phyloP scores from a whole-genome alignment of 1,140 invertebrate species.

The Dreissena polymorpha region DNA sequence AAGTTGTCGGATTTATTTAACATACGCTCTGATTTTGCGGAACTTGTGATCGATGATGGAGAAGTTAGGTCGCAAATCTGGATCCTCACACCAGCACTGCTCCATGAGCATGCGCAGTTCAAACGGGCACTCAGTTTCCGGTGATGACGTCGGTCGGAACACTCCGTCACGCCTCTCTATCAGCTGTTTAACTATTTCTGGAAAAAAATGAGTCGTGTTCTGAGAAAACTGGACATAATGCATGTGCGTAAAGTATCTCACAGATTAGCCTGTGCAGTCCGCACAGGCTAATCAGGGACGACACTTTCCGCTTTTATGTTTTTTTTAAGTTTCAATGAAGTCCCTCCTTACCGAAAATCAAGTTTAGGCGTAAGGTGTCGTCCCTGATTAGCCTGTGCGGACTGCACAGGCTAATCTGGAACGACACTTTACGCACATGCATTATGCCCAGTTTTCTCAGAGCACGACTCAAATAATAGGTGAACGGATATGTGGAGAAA shows the following conservation, averaged over 20 bases:
- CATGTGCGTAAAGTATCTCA: too few species aligned
- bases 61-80: conserved; percentile 70
- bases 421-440: background rate
- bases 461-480: too few species aligned
- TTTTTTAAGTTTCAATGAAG: background rate
- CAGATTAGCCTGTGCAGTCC: too few species aligned
- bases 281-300: background rate
- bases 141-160: background rate
- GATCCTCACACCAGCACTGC: conserved; percentile 59
- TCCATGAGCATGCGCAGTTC: conserved; percentile 41
- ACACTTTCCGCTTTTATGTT: background rate
- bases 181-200: conserved; percentile 1
- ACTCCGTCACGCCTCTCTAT: background rate
- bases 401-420: background rate
- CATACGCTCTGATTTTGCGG: conserved; percentile 74
- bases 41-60: conserved; percentile 86
- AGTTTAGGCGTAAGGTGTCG: background rate
- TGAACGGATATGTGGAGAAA: too few species aligned
- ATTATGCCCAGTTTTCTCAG: background rate
- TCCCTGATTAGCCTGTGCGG: background rate
- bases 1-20: too few species aligned
- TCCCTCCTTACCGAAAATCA: too few species aligned
- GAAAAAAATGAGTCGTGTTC: too few species aligned
- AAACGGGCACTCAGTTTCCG: background rate
- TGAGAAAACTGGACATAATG: too few species aligned